Percentiles rank a stretch among this genome's conserved stretches.
phyloP scores from a whole-genome alignment of 2,113 vertebrate genomes.

The Marmota flaviventris region DNA sequence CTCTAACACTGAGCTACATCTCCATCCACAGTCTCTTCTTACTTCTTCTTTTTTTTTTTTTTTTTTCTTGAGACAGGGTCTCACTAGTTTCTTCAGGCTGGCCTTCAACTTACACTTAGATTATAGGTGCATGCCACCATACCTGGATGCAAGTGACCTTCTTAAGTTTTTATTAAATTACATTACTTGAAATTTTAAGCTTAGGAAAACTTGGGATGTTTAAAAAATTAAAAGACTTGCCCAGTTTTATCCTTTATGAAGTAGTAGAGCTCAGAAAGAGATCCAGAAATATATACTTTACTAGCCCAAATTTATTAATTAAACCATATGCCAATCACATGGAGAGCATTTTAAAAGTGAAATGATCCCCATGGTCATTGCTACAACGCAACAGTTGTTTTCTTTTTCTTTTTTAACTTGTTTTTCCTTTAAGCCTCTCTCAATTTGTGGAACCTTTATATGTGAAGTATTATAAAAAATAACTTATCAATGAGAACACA shows the following conservation, averaged over 20 bases:
- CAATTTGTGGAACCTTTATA: conserved; percentile 20
- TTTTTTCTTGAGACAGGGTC: neutral
- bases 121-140: neutral
- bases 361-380: neutral
- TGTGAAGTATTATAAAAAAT: conserved; percentile 59
- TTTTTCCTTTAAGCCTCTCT: neutral
- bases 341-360: neutral
- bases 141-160: neutral
- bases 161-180: neutral
- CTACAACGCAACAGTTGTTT: neutral
- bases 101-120: neutral
- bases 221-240: neutral
- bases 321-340: neutral
- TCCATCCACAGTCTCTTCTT: neutral
- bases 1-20: too few species aligned
- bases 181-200: neutral
- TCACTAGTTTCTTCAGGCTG: neutral
- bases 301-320: conserved; percentile 10
- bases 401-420: neutral
- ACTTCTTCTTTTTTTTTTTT: neutral
- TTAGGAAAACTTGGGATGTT: neutral
- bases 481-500: conserved; percentile 7
- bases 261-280: neutral
- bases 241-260: neutral
- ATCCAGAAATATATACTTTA: neutral